A percentile compares a stretch with the other conserved stretches of the same genome.
These are phyloP conservation scores for Tiliqua scincoides DNA, from an alignment of 2,113 vertebrate species.

Conservation along the genomic window DNA sequence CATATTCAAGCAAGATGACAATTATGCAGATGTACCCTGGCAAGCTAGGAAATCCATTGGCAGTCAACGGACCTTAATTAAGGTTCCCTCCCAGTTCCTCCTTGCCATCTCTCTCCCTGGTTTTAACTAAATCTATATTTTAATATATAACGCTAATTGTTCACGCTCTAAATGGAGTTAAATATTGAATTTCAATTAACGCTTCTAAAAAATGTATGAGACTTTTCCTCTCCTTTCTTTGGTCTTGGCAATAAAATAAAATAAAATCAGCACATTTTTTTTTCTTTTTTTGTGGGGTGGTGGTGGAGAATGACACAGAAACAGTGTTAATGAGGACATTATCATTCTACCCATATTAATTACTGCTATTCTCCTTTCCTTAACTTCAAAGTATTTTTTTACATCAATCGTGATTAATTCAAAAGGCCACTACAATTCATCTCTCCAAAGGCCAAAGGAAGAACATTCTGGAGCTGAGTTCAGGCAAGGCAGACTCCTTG, in stretches of 20 bases:
- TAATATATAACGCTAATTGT: conserved; percentile 35
- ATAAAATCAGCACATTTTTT: not conserved
- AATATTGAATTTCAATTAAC: conserved; percentile 54
- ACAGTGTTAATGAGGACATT: conserved; percentile 33
- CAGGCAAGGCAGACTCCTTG: no score
- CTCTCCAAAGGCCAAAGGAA: conserved; percentile 3
- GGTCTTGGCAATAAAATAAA: not conserved
- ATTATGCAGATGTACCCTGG: conserved; percentile 27
- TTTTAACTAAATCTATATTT: conserved; percentile 45
- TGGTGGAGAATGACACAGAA: conserved; percentile 23
- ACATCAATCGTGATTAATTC: conserved; percentile 40
- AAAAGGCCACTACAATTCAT: conserved; percentile 36
- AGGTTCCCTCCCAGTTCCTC: not conserved
- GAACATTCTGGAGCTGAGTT: not conserved
- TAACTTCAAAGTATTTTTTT: conserved; percentile 41
- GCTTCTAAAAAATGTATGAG: conserved; percentile 19
- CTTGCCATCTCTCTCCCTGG: not conserved
- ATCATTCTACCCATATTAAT: conserved; percentile 44
- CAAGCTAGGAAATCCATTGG: conserved; percentile 35
- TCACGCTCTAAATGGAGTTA: conserved; percentile 29
- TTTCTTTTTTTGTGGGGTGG: not conserved
- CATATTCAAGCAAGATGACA: conserved; percentile 29
- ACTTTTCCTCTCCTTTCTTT: not conserved
- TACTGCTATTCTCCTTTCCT: conserved; percentile 25
- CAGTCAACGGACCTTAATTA: conserved; percentile 27